phyloP scores from a whole-genome alignment of 2,797 vertebrate species.

The Chloroceryle amazona region DNA sequence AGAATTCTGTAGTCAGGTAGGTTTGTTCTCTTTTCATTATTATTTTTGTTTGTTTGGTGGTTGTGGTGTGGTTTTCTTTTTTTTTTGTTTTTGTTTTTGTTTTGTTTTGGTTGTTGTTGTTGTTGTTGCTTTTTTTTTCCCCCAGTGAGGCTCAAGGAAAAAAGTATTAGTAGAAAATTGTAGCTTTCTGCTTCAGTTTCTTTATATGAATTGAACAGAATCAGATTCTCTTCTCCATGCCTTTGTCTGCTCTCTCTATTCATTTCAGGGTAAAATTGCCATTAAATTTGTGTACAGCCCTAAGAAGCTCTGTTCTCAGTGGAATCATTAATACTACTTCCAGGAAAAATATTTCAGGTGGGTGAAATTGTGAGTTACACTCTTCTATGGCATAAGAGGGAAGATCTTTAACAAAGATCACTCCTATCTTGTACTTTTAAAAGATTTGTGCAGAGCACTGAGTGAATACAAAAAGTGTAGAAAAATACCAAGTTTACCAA shows the following conservation, averaged over 20 bases:
- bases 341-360: background rate
- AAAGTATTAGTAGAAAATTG: background rate
- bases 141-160: accelerated
- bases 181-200: background rate
- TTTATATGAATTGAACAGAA: background rate
- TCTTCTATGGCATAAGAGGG: background rate
- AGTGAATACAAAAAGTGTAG: background rate
- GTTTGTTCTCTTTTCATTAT: background rate
- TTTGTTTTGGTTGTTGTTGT: background rate
- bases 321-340: background rate
- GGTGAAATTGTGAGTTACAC: background rate
- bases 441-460: background rate
- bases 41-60: background rate
- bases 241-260: background rate
- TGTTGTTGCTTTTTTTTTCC: background rate
- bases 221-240: background rate
- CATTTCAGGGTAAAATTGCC: background rate
- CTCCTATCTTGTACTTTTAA: background rate
- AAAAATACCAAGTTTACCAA: background rate
- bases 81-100: background rate
- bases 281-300: background rate
- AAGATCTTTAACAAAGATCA: background rate
- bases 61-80: background rate
- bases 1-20: background rate
- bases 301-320: background rate